phyloP scores from a whole-genome alignment of 2,113 vertebrate genomes.

The Alethe castanea region DNA sequence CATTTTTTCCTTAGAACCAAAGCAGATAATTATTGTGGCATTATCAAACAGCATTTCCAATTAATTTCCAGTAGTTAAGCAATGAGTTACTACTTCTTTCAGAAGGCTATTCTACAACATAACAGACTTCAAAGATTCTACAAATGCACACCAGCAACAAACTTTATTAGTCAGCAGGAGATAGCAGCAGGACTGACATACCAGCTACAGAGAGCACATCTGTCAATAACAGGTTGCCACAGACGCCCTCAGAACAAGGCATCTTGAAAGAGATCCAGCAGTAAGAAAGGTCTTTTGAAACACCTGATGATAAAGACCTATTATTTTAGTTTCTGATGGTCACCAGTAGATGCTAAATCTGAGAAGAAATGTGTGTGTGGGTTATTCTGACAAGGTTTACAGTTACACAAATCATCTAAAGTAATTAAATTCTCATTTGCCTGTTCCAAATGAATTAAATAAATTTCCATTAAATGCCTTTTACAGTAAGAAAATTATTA shows the following conservation, averaged over 20 bases:
- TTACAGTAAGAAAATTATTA: neutral
- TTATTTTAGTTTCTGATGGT: neutral
- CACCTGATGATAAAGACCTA: neutral
- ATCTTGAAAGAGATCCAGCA: slow-evolving; percentile 15
- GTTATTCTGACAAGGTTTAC: neutral
- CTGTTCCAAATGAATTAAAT: neutral
- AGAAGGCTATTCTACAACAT: neutral
- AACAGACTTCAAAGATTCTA: slow-evolving; percentile 22
- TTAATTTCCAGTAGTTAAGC: slow-evolving; percentile 17
- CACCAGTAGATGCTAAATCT: neutral
- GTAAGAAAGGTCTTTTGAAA: slow-evolving; percentile 15
- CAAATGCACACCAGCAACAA: slow-evolving; percentile 22
- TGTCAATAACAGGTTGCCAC: slow-evolving; percentile 35
- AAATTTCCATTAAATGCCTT: neutral
- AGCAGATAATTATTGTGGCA: neutral
- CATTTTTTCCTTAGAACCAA: neutral
- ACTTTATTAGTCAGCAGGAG: slow-evolving; percentile 49
- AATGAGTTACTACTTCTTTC: neutral
- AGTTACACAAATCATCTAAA: neutral
- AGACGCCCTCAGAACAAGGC: neutral
- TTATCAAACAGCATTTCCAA: neutral
- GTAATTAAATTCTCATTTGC: neutral
- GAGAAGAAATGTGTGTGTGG: neutral
- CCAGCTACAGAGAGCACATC: slow-evolving; percentile 31
- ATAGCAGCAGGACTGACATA: slow-evolving; percentile 39